Evolutionary conservation across 2,888 invertebrate species (phyloP).

Genomic region (Reticulitermes lucifugus): DNA sequence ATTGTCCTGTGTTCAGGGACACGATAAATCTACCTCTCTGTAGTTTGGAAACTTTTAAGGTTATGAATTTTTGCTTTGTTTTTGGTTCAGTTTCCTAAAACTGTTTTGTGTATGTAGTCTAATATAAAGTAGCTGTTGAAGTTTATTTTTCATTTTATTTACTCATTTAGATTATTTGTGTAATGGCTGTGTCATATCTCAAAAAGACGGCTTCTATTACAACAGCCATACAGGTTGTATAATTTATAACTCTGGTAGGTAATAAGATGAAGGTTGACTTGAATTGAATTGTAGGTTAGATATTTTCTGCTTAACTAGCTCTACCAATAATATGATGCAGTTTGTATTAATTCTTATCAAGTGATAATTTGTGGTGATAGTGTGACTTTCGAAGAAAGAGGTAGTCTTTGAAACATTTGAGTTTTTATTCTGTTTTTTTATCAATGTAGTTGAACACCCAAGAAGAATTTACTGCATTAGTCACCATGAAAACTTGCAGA

Average conservation of each 20-base stretch:
- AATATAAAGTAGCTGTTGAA: background rate
- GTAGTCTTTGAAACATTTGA: too few relatives aligned
- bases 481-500: too few relatives aligned
- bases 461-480: too few relatives aligned
- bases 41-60: background rate
- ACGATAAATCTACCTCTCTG: too few relatives aligned
- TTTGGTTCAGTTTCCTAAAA: background rate
- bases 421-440: too few relatives aligned
- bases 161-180: background rate
- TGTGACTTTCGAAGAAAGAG: too few relatives aligned
- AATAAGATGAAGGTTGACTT: background rate
- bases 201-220: background rate
- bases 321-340: background rate
- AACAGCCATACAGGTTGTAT: background rate
- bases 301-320: background rate
- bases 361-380: too few relatives aligned
- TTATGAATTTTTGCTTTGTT: background rate
- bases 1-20: too few relatives aligned
- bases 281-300: background rate
- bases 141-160: background rate
- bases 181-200: background rate
- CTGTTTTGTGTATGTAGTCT: background rate
- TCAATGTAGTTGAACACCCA: too few relatives aligned
- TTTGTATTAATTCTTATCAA: background rate
- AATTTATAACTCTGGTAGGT: background rate